Base-by-base conservation (phyloP, 2,797 vertebrate species). In the Sebastolobus alascanus region DNA sequence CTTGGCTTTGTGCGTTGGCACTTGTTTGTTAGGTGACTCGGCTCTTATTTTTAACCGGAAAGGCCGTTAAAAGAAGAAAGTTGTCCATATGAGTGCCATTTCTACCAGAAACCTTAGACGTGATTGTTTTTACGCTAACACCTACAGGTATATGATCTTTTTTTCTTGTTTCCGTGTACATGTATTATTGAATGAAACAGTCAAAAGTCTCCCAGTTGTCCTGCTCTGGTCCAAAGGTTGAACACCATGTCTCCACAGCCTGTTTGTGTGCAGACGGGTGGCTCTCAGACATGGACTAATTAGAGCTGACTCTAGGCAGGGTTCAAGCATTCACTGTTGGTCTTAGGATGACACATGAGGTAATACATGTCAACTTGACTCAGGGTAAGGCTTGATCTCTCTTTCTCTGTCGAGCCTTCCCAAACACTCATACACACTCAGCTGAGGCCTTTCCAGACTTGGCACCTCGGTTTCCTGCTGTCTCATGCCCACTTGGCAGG, bases 301-400 rank as follows among this genome's bases (percentile, higher is more conserved):
- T 88, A 87, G 80, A 92, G 86, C 80, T 68, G 87, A 90, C 90
- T 93, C 43, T 70, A 91, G 80, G 72, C 81, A 85, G 77, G 85
- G 87, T 93, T 93, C 88, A 91, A 86, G 85, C 86, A 83, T 88
- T 89, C 85, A 83, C 75, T 87, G 81, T 89, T 90, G 87, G 83
- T 93, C 86, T 85, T 77, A 73, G 71, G 83, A 82, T 89, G 88
- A 93, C 89, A 93, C 84, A 92, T 92, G 86, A 92, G 87, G 83
- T 91, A 92, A 90, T 88, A 83, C 83, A 82, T 86, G 91, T 89
- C 91, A 88, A 43, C 84, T 91, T 89, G 67, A 90, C 82, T 94
- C 90, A 92, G 84, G 54, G 18, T 12, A 54, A 72, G 74, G 76
- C 84, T 94, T 94, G 91, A 94, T 93, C 91, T 90, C 75, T 84